Evolutionary conservation across 1,140 invertebrate species (phyloP), one percentile per base, ranked within the genome.

Genomic region (Penaeus vannamei): DNA sequence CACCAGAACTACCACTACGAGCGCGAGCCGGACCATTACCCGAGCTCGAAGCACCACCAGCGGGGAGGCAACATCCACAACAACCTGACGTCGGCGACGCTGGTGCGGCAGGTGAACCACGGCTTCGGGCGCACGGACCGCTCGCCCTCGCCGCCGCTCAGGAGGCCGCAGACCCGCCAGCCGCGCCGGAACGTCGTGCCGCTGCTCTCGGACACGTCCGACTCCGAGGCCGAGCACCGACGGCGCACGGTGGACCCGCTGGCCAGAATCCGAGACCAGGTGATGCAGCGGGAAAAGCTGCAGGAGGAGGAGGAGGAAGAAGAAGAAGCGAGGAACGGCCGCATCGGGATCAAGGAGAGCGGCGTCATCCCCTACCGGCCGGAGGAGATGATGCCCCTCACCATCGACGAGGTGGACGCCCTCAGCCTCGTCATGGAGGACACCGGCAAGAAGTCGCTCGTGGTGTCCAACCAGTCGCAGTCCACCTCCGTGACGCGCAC

Each of bases 361-460:
- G 19, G 29, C 14, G 66, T 62, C 29, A 76, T 85, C n/a, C 82
- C 66, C 1, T 76, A 76, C 29, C 10, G 84, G 29, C 20, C 88
- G 20, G 84, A 82, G 0, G 89, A 90, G 46, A 91, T 91, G 91
- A 86, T 84, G n/a, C 91, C 89, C n/a, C 62, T 91, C 4, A 91
- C 91, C n/a, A 87, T 91, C 22, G 91, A 91, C 32, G 91, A 91
- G n/a, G 90, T 91, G 77, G 91, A 91, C 64, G 91, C 91, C 12
- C 42, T 91, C 2, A 88, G 81, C 36, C 80, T 91, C 10, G 89
- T 90, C 22, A 84, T 91, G 85, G 91, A 91, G 26, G 84, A 87
- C 20, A 87, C 86, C 7, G 89, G 89, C n/a, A 62, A 66, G 46
- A 87, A 90, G 23, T 69, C 72, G n/a, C 61, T 90, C 0, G 91